Evolutionary conservation across 2,113 vertebrate genomes (phyloP), one percentile per base, ranked within the genome.

Genomic region (Psephotus haematonotus): DNA sequence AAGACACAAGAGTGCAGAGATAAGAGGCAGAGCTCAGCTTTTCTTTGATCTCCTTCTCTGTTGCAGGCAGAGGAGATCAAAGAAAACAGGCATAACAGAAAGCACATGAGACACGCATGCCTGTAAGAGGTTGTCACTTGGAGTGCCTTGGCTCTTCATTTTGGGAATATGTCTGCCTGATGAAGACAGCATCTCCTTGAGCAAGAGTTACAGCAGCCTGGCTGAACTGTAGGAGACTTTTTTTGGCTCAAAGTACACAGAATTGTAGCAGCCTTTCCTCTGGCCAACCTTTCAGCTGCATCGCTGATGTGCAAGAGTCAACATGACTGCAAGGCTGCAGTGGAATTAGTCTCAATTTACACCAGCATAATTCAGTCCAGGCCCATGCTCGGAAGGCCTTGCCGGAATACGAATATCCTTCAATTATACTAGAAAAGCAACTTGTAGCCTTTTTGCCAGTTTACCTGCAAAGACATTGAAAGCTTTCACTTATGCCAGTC

Each of bases 21-120:
- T 90, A 95, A 95, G 93, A 96, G 95, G 80, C 90, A 96, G 91
- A 91, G 81, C 81, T 92, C 94, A 88, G 91, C 62, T 87, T 95
- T 80, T 88, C 96, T 97, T 97, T 97, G 96, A 97, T 97, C 95
- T 96, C 88, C 41, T 44, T 33, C 78, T 80, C 90, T 62, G 80
- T 82, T 96, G 68, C 93, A 90, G 88, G 69, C 95, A 84, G 92
- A 84, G 72, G 47, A 93, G 92, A 96, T 96, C 96, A 97, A 96
- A 97, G 96, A 59, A 16, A 37, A 79, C 75, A 96, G 43, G 37
- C 92, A 90, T 93, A 97, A 96, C 95, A 92, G 43, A 96, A 96
- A 96, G 95, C 95, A 96, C 83, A 86, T 93, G 95, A 96, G 93
- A 60, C 4, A 1, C 39, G 88, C 86, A 57, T 92, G 95, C 52